Evolutionary conservation across 1,140 invertebrate species (phyloP), one percentile per base, ranked within the genome.

Genomic region (Trichogramma pretiosum): DNA sequence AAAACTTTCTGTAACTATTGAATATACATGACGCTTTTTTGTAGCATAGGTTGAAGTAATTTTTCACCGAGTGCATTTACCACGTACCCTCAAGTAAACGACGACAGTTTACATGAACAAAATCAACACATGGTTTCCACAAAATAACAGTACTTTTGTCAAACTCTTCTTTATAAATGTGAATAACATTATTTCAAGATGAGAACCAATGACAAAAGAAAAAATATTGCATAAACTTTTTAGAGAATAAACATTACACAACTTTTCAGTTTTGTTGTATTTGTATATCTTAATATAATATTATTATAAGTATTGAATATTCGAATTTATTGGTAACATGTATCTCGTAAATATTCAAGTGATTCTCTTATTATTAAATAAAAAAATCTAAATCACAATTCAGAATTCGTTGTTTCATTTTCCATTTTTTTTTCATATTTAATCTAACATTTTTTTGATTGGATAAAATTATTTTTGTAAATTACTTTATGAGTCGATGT

Each of bases 211-310:
- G 36, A 41, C 24, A 28, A 42, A 45, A 39, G 23, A 24, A 41
- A 48, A 54, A 42, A 46, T 44, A 50, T 52, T 51, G 46, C 46
- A 42, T 30, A 48, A 51, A 41, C 5, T 7, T 46, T 51, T 46
- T 51, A 51, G 49, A 46, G 33, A 41, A 46, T 41, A 46, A 56
- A 54, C 46, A 55, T 63, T 63, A 61, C 57, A 56, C 62, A 63
- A 61, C 58, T 60, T 64, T 67, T 65, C 67, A 65, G 60, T 67
- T 70, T 53, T 61, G 57, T 65, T 70, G 58, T 68, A 68, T 70
- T 69, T 70, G 62, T 70, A 70, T 68, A 63, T 61, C 62, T 67
- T n/a, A n/a, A n/a, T n/a, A 64, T 70, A 65, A 61, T 59, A 61
- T 63, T 68, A 58, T 53, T 62, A 46, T 61, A 66, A 68, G 58